Conservation (phyloP, 2,113 vertebrate species). For the Ranitomeya variabilis region DNA sequence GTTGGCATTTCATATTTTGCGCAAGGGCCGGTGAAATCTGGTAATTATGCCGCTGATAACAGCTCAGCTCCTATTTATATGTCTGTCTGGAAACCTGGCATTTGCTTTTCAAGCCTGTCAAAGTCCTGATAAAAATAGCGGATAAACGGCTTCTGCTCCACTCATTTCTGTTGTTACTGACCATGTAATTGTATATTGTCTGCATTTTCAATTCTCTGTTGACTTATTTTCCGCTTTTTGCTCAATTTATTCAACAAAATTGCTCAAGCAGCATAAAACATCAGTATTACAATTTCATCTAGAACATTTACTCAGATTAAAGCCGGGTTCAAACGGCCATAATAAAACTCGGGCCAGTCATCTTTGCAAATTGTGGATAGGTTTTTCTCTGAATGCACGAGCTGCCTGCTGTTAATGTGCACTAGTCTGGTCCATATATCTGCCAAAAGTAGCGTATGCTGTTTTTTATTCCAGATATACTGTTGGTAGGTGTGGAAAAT, state of each 20-base stretch:
- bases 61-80: constrained; percentile 6
- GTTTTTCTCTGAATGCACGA: too few relatives aligned
- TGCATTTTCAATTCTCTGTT: neutral
- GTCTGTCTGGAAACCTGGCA: neutral
- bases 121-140: neutral
- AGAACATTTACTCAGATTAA: neutral
- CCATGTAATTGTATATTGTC: neutral
- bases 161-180: neutral
- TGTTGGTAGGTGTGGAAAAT: too few relatives aligned
- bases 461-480: too few relatives aligned
- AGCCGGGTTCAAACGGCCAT: too few relatives aligned
- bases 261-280: neutral
- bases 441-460: too few relatives aligned
- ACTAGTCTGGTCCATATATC: too few relatives aligned
- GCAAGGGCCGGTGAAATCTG: neutral
- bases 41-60: neutral
- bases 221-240: neutral
- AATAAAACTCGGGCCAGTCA: too few relatives aligned
- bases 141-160: constrained; percentile 4
- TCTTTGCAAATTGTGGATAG: too few relatives aligned
- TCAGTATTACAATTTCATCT: too few relatives aligned
- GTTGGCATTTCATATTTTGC: constrained; percentile 1
- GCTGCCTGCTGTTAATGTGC: too few relatives aligned
- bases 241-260: neutral
- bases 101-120: constrained; percentile 30